Conservation (phyloP, 2,888 invertebrate species). For the Homarus gammarus region DNA sequence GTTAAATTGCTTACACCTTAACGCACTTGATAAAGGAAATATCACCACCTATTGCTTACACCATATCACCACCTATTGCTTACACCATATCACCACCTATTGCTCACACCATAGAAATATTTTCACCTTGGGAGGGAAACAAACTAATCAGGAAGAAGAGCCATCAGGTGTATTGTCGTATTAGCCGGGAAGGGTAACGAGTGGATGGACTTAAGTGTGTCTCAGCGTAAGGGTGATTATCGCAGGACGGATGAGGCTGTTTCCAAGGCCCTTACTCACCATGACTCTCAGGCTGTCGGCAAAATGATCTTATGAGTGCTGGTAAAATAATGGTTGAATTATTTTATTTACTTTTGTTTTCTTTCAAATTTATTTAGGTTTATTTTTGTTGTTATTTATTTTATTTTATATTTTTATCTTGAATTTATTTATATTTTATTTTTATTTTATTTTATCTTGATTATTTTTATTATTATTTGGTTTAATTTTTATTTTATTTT, state of each 20-base stretch:
- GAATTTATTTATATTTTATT: too few species aligned
- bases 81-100: too few species aligned
- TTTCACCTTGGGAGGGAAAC: constrained; percentile 7
- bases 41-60: too few species aligned
- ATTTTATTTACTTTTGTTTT: not conserved
- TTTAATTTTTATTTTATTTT: too few species aligned
- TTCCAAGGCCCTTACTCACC: not conserved
- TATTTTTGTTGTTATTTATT: too few species aligned
- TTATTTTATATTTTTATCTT: too few species aligned
- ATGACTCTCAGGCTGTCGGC: not conserved
- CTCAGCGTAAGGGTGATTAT: not conserved
- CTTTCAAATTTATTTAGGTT: too few species aligned
- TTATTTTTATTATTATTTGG: too few species aligned
- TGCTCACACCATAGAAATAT: constrained; percentile 28
- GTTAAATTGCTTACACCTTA: constrained; percentile 17
- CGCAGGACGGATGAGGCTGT: too few species aligned
- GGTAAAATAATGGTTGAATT: constrained; percentile 16
- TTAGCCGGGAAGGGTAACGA: not conserved
- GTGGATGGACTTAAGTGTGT: not conserved
- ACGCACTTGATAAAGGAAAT: constrained; percentile 17
- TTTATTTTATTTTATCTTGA: too few species aligned
- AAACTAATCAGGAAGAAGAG: constrained; percentile 33
- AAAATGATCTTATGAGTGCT: constrained; percentile 19
- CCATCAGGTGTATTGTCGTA: constrained; percentile 24
- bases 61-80: too few species aligned